A percentile compares a stretch with the other conserved stretches of the same genome.
phyloP scores from a whole-genome alignment of 2,113 vertebrate species.

The Danionella cerebrum region DNA sequence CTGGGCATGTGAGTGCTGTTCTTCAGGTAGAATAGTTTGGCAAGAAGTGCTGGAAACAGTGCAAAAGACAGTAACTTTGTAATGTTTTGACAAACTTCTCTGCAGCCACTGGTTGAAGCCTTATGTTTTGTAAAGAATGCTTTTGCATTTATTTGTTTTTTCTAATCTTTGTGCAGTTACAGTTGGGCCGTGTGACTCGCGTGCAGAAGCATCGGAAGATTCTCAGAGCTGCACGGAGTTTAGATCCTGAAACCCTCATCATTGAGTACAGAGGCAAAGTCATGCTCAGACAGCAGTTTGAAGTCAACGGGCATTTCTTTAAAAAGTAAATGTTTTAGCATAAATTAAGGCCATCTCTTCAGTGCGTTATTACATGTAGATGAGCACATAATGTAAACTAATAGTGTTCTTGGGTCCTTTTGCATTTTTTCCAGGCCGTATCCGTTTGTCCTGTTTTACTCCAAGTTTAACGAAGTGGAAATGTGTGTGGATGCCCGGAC shows the following conservation, averaged over 20 bases:
- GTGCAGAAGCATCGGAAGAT: slow-evolving; percentile 98
- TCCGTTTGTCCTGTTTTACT: slow-evolving; percentile 98
- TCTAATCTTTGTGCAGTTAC: slow-evolving; percentile 65
- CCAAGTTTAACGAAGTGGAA: slow-evolving; percentile 93
- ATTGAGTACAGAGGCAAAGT: slow-evolving; percentile 97
- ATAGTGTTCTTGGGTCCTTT: not conserved
- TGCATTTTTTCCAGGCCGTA: slow-evolving; percentile 77
- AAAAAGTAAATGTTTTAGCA: slow-evolving; percentile 99
- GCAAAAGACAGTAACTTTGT: too few relatives aligned
- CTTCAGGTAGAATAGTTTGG: too few relatives aligned
- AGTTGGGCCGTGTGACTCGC: slow-evolving; percentile 90
- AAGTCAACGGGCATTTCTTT: slow-evolving; percentile 98
- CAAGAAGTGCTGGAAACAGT: too few relatives aligned
- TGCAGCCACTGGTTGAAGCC: too few relatives aligned
- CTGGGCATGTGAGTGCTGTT: too few relatives aligned
- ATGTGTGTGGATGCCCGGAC: slow-evolving; percentile 98
- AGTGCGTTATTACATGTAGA: not conserved
- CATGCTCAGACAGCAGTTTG: slow-evolving; percentile 98
- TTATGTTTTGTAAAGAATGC: too few relatives aligned
- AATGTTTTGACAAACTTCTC: too few relatives aligned
- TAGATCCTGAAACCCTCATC: slow-evolving; percentile 87
- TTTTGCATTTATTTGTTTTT: too few relatives aligned
- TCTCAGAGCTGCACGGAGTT: slow-evolving; percentile 83
- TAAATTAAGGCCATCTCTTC: too few relatives aligned
- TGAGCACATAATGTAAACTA: not conserved